Conservation (phyloP, 2,797 vertebrate species). For the Ptychadena robeensis region DNA sequence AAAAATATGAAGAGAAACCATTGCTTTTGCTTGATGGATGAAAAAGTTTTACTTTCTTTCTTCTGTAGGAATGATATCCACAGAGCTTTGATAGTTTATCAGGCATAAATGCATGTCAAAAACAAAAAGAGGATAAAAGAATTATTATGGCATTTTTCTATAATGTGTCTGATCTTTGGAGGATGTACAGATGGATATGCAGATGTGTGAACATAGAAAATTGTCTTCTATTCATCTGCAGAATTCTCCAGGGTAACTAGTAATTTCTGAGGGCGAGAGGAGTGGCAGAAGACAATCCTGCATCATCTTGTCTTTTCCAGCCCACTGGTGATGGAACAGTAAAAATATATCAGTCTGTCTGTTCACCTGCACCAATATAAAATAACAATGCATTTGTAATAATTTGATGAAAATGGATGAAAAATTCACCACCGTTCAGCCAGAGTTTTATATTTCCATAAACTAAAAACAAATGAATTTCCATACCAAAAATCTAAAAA, state of each 20-base stretch:
- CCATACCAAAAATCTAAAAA: background rate
- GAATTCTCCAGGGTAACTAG: conserved; percentile 67
- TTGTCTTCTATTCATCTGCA: conserved; percentile 70
- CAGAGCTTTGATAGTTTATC: conserved; percentile 60
- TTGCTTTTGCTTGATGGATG: conserved; percentile 30
- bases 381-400: background rate
- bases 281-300: conserved; percentile 58
- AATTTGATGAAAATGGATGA: background rate
- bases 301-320: conserved; percentile 39
- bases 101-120: conserved; percentile 65
- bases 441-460: background rate
- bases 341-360: conserved; percentile 42
- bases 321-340: conserved; percentile 51
- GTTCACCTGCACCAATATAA: conserved; percentile 9
- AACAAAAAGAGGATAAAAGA: conserved; percentile 60
- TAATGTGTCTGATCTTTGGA: conserved; percentile 73
- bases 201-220: conserved; percentile 76
- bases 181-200: conserved; percentile 78
- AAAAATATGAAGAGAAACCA: conserved; percentile 34
- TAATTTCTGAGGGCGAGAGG: conserved; percentile 61
- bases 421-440: background rate
- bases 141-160: conserved; percentile 75
- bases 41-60: conserved; percentile 32
- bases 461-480: background rate
- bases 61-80: conserved; percentile 35